Conservation (phyloP, 2,113 vertebrate genomes). For the Indicator maculatus region DNA sequence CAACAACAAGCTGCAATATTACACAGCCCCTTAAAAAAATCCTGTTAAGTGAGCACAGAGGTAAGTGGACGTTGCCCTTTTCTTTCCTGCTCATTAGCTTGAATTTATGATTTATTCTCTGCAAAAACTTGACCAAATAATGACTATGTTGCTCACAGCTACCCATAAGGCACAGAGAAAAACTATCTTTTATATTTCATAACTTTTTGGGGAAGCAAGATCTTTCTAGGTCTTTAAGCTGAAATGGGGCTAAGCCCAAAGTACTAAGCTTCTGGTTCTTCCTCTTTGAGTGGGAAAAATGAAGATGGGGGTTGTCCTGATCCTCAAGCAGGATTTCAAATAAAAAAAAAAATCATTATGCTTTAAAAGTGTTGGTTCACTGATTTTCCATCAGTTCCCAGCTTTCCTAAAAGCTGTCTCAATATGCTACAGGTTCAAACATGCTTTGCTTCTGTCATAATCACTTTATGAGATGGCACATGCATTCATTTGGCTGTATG, state of each 20-base stretch:
- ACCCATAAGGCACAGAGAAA: background rate
- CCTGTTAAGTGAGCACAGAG: background rate
- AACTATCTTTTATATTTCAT: background rate
- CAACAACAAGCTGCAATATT: background rate
- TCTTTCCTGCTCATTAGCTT: background rate
- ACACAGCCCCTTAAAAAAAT: background rate
- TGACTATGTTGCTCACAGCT: background rate
- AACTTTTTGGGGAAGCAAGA: background rate
- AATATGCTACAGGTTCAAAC: background rate
- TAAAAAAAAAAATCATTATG: background rate
- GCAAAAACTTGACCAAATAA: background rate
- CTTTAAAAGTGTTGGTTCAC: background rate
- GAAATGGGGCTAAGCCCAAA: background rate
- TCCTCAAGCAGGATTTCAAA: background rate
- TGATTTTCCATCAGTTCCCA: background rate
- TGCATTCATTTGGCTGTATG: background rate
- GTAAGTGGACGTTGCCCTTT: background rate
- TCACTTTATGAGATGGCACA: background rate
- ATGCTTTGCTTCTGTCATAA: slow-evolving; percentile 12
- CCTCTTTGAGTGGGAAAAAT: background rate
- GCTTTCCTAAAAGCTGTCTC: background rate
- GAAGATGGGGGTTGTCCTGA: background rate
- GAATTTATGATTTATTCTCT: background rate
- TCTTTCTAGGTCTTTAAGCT: background rate
- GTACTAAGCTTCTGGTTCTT: background rate